Base-by-base conservation (phyloP, 2,797 vertebrate species). In the Cryptoprocta ferox region DNA sequence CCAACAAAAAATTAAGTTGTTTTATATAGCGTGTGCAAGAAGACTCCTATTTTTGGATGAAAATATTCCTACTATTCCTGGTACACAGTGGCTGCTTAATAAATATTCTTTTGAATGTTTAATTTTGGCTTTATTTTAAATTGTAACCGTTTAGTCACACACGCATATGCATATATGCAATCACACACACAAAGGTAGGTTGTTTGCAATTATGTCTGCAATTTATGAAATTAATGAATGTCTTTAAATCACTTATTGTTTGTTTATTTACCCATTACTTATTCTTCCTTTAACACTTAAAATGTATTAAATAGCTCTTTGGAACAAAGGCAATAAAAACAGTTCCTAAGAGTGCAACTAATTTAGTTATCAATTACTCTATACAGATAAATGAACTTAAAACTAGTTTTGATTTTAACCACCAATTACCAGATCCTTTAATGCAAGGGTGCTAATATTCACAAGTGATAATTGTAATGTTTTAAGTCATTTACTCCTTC, bases 71-170 rank as follows among this genome's bases (percentile, higher is more conserved):
- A 50, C 39, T 91, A 85, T 75, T 96, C 30, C 19, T 91, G 56
- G 68, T 32, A 91, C 61, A 56, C 9, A n/a, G 16, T 53, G 26
- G 24, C 50, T 94, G 16, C 66, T 84, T 85, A 91, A 80, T 82
- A 89, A 89, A 53, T 89, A 12, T 30, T 76, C 88, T 91, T 82
- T 11, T 92, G 70, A 92, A 48, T 75, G 84, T 87, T 96, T 92
- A 89, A 73, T 90, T 87, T 50, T 78, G 61, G 59, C 4, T 53
- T 92, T 83, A 78, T 94, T 95, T 92, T 95, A 96, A 90, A 91
- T 59, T 73, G 14, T 91, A 56, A 85, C 19, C 56, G 61, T 63
- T 93, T 45, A 87, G 32, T 80, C 59, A 78, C 18, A 30, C 75
- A 71, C 1, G 70, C 1, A 76, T 5, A 68, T 0, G 83, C 8